Conservation (phyloP, 2,888 invertebrate species). For the Notodromas monacha region DNA sequence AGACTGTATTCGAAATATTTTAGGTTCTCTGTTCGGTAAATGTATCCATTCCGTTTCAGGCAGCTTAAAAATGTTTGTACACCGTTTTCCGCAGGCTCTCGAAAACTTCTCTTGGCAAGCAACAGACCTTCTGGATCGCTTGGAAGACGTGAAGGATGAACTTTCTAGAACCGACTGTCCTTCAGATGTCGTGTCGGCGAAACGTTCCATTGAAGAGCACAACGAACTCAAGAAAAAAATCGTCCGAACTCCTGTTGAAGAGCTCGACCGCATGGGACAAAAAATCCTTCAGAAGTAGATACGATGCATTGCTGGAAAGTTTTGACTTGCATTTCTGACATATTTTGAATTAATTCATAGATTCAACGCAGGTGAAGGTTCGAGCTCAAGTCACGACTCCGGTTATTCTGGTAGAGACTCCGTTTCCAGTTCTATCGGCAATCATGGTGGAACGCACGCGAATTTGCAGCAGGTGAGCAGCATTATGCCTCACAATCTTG, state of each 20-base stretch:
- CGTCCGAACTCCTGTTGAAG: conserved; percentile 68
- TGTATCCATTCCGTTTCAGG: too few species aligned
- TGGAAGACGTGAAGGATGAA: conserved; percentile 74
- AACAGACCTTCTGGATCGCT: conserved; percentile 56
- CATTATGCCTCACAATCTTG: too few species aligned
- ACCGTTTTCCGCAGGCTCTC: conserved; percentile 35
- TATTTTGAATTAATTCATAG: background rate
- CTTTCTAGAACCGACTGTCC: conserved; percentile 72
- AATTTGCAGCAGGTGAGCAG: too few species aligned
- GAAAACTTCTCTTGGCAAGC: conserved; percentile 92
- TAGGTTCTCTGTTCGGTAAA: too few species aligned
- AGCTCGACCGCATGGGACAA: conserved; percentile 58
- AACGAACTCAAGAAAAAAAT: conserved; percentile 76
- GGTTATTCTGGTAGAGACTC: conserved; percentile 37
- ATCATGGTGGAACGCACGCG: too few species aligned
- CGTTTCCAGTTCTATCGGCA: too few species aligned
- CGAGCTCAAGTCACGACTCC: conserved; percentile 28
- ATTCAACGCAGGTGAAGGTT: conserved; percentile 20
- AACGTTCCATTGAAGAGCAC: conserved; percentile 67
- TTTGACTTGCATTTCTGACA: conserved; percentile 6
- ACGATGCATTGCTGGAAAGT: conserved; percentile 6
- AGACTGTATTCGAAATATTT: background rate
- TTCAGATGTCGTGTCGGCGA: conserved; percentile 66
- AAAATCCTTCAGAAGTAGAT: conserved; percentile 22
- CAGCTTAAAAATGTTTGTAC: background rate